Evolutionary conservation across 2,888 invertebrate species (phyloP).

Genomic region (Dryobotodes eremita): DNA sequence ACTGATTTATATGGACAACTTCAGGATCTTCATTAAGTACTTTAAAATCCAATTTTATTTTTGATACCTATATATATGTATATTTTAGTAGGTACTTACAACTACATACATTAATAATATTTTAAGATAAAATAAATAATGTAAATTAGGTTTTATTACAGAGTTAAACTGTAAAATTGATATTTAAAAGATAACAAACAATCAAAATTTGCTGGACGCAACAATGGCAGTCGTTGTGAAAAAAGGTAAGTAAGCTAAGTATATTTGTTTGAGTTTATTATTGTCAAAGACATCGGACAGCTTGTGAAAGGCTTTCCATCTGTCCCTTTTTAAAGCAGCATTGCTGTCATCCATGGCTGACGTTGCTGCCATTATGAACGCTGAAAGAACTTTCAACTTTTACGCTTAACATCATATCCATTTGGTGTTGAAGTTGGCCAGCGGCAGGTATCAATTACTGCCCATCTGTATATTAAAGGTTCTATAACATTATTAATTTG

Average conservation of each 20-base stretch:
- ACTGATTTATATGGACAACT: neutral
- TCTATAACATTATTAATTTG: neutral
- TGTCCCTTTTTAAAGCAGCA: neutral
- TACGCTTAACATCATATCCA: neutral
- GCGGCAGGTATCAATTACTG: neutral
- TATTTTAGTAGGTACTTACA: neutral
- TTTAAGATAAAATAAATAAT: neutral
- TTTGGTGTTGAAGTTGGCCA: neutral
- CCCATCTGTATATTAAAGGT: neutral
- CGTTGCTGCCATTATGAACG: neutral
- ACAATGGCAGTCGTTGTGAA: slow-evolving; percentile 22
- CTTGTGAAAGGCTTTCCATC: neutral
- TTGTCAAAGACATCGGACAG: neutral
- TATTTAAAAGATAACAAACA: slow-evolving; percentile 3
- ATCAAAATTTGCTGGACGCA: neutral
- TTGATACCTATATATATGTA: neutral
- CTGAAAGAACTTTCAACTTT: neutral
- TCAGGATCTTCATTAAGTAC: neutral
- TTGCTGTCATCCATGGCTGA: neutral
- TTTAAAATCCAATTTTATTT: neutral
- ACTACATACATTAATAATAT: neutral
- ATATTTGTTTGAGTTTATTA: neutral
- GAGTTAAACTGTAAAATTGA: neutral
- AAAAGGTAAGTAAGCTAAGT: slow-evolving; percentile 1
- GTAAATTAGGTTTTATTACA: slow-evolving; percentile 9